Base-by-base conservation (phyloP, 2,888 invertebrate genomes). In the Platycnemis pennipes region DNA sequence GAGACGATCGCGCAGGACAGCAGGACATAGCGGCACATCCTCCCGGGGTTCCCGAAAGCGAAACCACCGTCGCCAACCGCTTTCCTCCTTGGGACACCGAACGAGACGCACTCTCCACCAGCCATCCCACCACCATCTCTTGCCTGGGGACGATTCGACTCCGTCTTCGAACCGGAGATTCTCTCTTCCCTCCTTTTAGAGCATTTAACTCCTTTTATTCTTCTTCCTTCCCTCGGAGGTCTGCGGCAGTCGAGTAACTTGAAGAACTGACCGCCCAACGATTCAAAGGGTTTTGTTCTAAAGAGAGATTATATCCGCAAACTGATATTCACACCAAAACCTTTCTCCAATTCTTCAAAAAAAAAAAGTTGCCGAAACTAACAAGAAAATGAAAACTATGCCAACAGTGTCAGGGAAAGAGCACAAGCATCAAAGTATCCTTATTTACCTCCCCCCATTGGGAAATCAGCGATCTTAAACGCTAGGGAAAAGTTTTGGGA, bases 41-140 rank as follows among this genome's bases (percentile, higher is more conserved):
- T 91, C 91, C 56, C 56, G 44, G 63, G 26, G 45, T 37, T 22
- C 37, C 53, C 88, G 8, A 31, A 46, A 37, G 53, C 69, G 44
- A 44, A 13, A 44, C 69, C 63, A 22, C 56, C 49, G 3, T 37
- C 53, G 37, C 56, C 89, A 42, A 16, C 53, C 26, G n/a, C 42
- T 26, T 31, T 53, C 91, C 63, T 91, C 53, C 53, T 19, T 42
- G 56, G 37, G 44, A 63, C 91, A 45, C 91, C 91, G 45, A 63
- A 44, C 44, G 63, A 44, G 13, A 91, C 63, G 69, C 63, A 42
- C 42, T 63, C 63, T 91, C 46, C 56, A 56, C 37, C 56, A 49
- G 91, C 63, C 69, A 69, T 56, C 45, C 91, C 63, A 91, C 37
- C 91, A 91, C 91, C 91, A 91, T 91, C 69, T 91, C 91, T 91